Percentiles rank a stretch among this genome's conserved stretches.
These are phyloP conservation scores for Heliothis subflexa DNA, from an alignment of 1,140 invertebrate species.

Conservation along the genomic window DNA sequence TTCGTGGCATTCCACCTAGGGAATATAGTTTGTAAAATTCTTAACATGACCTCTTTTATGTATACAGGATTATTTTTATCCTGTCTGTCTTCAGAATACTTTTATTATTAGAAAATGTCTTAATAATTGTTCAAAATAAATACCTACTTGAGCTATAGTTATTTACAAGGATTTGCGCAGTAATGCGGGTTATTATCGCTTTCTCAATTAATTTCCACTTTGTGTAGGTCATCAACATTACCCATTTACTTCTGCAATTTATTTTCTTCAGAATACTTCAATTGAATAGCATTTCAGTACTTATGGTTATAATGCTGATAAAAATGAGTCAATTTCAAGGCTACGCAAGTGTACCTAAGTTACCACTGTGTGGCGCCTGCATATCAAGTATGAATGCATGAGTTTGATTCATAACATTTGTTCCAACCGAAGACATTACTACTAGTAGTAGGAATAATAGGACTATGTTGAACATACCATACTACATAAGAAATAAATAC, in stretches of 20 bases:
- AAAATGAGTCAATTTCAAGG: too few species aligned
- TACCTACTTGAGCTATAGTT: neutral
- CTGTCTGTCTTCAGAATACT: neutral
- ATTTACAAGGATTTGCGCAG: slow-evolving; percentile 2
- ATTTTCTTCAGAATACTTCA: neutral
- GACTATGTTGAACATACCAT: too few species aligned
- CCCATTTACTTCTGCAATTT: neutral
- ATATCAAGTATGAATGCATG: too few species aligned
- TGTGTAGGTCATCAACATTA: neutral
- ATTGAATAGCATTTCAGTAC: too few species aligned
- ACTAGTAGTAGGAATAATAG: too few species aligned
- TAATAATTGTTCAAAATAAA: neutral
- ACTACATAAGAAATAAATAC: too few species aligned
- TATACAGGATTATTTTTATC: neutral
- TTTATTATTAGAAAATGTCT: neutral
- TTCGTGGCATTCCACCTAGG: neutral
- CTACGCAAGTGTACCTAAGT: too few species aligned
- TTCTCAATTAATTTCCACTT: slow-evolving; percentile 23
- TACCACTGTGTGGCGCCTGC: too few species aligned
- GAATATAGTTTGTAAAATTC: neutral
- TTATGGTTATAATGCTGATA: too few species aligned
- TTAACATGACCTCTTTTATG: neutral
- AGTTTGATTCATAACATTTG: too few species aligned
- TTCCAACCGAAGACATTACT: too few species aligned
- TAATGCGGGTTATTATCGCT: slow-evolving; percentile 18